Evolutionary conservation across 2,888 invertebrate species (phyloP).

Genomic region (Xestia ashworthii): DNA sequence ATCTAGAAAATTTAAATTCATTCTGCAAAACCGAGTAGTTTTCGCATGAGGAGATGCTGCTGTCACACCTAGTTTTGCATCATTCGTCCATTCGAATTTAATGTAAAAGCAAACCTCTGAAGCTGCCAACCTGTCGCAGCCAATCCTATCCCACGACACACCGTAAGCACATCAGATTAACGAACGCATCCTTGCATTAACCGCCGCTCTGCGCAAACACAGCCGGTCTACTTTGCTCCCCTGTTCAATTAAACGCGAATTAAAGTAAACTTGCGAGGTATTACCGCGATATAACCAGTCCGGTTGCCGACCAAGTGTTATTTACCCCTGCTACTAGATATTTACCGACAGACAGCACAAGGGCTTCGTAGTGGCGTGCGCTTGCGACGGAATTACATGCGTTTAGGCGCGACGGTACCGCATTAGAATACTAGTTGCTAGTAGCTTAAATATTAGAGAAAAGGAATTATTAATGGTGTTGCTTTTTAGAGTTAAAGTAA

Average conservation of each 20-base stretch:
- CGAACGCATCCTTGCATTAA: constrained; percentile 28
- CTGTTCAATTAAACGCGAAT: constrained; percentile 61
- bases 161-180: constrained; percentile 44
- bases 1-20: background rate
- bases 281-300: constrained; percentile 59
- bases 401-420: constrained; percentile 48
- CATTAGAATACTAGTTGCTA: constrained; percentile 40
- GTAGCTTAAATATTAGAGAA: constrained; percentile 20
- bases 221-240: constrained; percentile 35
- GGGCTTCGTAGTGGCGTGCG: constrained; percentile 63
- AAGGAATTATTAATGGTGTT: background rate
- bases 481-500: background rate
- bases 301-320: constrained; percentile 53
- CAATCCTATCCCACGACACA: constrained; percentile 13
- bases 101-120: constrained; percentile 22
- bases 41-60: background rate
- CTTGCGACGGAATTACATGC: constrained; percentile 57
- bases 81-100: background rate
- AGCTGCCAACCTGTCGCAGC: constrained; percentile 15
- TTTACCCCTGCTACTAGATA: constrained; percentile 58
- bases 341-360: constrained; percentile 69
- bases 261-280: constrained; percentile 50
- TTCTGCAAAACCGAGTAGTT: background rate
- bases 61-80: background rate
- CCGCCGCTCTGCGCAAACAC: constrained; percentile 6